Base-by-base conservation (phyloP, 2,888 invertebrate species). In the Meliscaeva auricollis region DNA sequence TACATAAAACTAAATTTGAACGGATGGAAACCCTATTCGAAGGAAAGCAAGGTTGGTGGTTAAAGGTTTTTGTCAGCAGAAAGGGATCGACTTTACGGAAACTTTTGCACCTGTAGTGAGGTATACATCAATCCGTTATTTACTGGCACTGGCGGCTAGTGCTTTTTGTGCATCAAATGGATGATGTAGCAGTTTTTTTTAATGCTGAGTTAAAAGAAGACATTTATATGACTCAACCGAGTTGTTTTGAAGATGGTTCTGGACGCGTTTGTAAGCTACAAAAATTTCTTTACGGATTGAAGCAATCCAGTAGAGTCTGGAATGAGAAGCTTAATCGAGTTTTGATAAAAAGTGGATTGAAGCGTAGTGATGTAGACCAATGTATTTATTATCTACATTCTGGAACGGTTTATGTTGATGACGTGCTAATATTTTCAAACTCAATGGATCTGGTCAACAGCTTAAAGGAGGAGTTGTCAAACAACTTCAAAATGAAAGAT, bases 101-200 rank as follows among this genome's bases (percentile, higher is more conserved):
- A 87, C 69, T 2, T 76, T 76, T 41, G 66, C 76, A 54, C 50
- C 76, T 32, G 77, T 82, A 3, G 73, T 77, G 9, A 70, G 87
- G 15, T 87, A 85, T 35, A 76, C 69, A 15, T 79, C 83, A 38
- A 72, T 81, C 30, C 64, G 79, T 1, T 87, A 69, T 52, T 70
- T 87, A 13, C 44, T 87, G 38, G 78, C 87, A 15, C 17, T 87
- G 30, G 76, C 87, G 6, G 87, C 69, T 5, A 87, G 79, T 80
- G 22, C 64, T 87, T 7, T 54, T 75, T 8, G 72, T 87, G n/a
- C 81, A 87, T 44, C 79, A 87, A 41, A 70, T 87, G 64, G 79
- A 88, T 81, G 81, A 81, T 13, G 87, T 84, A 15, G 79, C 81
- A 8, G 84, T 84, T 2, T 87, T 87, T 60, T 66, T 87, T 11